Conservation (phyloP, 2,888 invertebrate species). For the Troilus luridus region DNA sequence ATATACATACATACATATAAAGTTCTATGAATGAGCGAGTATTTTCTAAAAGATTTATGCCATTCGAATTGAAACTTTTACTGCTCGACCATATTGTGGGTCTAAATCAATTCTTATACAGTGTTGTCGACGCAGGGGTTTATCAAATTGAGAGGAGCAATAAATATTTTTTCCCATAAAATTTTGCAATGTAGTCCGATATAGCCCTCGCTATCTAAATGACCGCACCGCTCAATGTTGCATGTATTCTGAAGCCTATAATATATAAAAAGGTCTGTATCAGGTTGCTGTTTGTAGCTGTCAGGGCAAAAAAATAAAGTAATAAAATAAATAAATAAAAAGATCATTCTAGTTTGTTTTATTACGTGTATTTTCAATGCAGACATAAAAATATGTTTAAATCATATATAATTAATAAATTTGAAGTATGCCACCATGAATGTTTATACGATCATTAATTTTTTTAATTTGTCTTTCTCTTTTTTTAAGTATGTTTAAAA, state of each 20-base stretch:
- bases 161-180: slow-evolving; percentile 41
- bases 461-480: too few relatives aligned
- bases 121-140: background rate
- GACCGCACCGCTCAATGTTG: background rate
- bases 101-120: background rate
- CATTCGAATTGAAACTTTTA: background rate
- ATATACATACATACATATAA: too few relatives aligned
- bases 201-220: slow-evolving; percentile 29
- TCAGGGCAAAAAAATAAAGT: too few relatives aligned
- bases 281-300: background rate
- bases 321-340: background rate
- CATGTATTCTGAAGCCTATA: background rate
- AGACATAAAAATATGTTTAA: too few relatives aligned
- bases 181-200: background rate
- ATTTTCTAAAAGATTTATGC: background rate
- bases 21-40: too few relatives aligned
- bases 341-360: background rate
- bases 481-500: too few relatives aligned
- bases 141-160: background rate
- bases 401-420: too few relatives aligned
- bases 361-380: too few relatives aligned
- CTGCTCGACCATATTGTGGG: background rate
- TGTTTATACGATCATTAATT: too few relatives aligned
- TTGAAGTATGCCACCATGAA: too few relatives aligned
- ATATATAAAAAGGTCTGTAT: background rate